These are phyloP conservation scores for Pristiophorus japonicus DNA, from an alignment of 2,113 vertebrate genomes.

Conservation along the genomic window DNA sequence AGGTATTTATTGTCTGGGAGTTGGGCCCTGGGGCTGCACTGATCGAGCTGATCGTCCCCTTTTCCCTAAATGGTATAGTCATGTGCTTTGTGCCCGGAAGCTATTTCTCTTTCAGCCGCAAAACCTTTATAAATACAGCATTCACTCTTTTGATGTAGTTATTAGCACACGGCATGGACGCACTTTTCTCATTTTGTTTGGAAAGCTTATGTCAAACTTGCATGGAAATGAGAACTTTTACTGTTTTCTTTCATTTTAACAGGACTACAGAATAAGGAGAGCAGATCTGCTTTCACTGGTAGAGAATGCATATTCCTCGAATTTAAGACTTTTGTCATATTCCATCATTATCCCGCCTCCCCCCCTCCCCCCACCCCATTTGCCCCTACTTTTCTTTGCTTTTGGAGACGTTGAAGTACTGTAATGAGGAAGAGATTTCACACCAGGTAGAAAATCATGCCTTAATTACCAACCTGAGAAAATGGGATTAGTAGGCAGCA, in stretches of 20 bases:
- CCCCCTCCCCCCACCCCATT: background rate
- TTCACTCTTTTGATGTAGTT: constrained; percentile 36
- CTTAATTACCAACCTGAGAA: background rate
- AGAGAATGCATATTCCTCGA: background rate
- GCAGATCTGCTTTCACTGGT: background rate
- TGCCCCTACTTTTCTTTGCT: background rate
- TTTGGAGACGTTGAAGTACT: background rate
- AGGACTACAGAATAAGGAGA: background rate
- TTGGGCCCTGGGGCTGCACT: constrained; percentile 27
- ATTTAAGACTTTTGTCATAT: background rate
- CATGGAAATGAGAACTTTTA: background rate
- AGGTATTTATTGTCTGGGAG: constrained; percentile 35
- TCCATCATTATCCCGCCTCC: background rate
- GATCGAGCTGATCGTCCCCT: constrained; percentile 25
- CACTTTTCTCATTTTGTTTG: constrained; percentile 29
- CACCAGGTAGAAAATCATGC: background rate
- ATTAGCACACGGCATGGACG: background rate
- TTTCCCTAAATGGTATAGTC: constrained; percentile 36
- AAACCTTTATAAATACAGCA: constrained; percentile 34
- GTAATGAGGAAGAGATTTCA: background rate
- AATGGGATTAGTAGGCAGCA: background rate
- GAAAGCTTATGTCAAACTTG: constrained; percentile 1
- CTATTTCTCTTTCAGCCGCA: constrained; percentile 27
- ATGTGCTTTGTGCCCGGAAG: constrained; percentile 32
- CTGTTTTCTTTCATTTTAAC: background rate